Base-by-base conservation (phyloP, 53 echinoderm and acorn worm species). In the Holothuria scabra region DNA sequence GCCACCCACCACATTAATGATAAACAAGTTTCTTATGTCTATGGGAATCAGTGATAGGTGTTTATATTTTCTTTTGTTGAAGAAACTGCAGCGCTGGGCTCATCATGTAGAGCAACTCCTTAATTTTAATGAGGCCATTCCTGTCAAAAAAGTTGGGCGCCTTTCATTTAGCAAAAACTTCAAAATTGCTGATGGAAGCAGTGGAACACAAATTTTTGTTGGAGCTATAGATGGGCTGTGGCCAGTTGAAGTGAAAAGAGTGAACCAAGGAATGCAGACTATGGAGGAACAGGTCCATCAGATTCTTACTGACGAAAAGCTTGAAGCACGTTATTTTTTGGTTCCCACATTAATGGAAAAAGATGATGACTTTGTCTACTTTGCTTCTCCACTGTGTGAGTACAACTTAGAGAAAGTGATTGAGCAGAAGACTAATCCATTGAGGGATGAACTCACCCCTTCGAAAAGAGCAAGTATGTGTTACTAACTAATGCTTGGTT, bases 111-210 rank as follows among this genome's bases (percentile, higher is more conserved):
- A 68, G 0, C 68, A 68, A 38, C 68, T 68, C 33, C 32, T 19
- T n/a, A 31, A 28, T 8, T 28, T 20, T 31, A 14, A 68, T 19
- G n/a, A 10, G 20, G 68, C n/a, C 10, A 13, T 68, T 68, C 21
- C 29, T 32, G 33, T 68, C 3, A 68, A 68, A 38, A 12, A 29
- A 68, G 19, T 68, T 68, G 68, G 68, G 11, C 68, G 68, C 12
- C 34, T 68, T 28, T 68, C 33, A 21, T 68, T 68, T 19, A 68
- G 68, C 34, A 68, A 20, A 33, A 12, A 68, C 9, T 33, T 35
- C 0, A 68, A 68, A 68, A 68, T 68, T 68, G 68, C 68, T 11
- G 68, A 68, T 68, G 68, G 68, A 31, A 68, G 41, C 68, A 68
- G 35, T 32, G 68, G 68, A 12, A 19, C 68, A 2, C 68, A 68